Evolutionary conservation across 2,888 invertebrate species (phyloP), one percentile per base, ranked within the genome.

Genomic region (Chirona hameri): DNA sequence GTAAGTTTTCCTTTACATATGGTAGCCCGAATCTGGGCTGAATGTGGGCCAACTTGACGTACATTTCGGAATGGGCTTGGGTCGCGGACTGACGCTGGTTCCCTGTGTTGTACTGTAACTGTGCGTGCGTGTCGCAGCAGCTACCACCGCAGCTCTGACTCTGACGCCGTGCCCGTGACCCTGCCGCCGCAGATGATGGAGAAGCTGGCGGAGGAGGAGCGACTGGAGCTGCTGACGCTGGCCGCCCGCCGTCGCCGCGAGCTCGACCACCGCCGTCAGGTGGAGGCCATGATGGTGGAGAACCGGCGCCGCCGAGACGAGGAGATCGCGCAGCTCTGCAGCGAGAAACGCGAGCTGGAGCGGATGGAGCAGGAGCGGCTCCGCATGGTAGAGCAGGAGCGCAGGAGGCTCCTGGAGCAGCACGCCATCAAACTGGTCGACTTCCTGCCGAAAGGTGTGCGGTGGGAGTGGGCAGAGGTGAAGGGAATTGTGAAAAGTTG

Each of bases 191-290:
- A 82, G 82, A 81, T 83, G 39, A 81, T 83, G 18, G 83, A 81
- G 60, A 82, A 82, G 29, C 48, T 83, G 81, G 83, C 83, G 46
- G 82, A 82, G 24, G 83, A 83, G 80, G 82, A 79, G 24, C 60
- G 52, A 5, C 81, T 82, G 31, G 83, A 83, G 46, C 81, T 82
- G 79, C 81, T 83, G 65, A 82, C 82, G 3, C 65, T 82, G 55
- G 81, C 81, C 21, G 83, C 83, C 21, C 81, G 82, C 15, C 82
- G 76, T 31, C 82, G 82, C 18, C 81, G 83, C 24, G 81, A 83
- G 83, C 81, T 83, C 24, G 83, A 83, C 69, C 83, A 83, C 82
- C 79, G 72, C 55, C 52, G 79, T 27, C 52, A 82, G 52, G 83
- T 83, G 39, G 83, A 83, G n/a, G 52, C 46, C 5, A 80, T 83